These are phyloP conservation scores for Parelbella ahira DNA, from an alignment of 2,888 invertebrate species.

Conservation along the genomic window DNA sequence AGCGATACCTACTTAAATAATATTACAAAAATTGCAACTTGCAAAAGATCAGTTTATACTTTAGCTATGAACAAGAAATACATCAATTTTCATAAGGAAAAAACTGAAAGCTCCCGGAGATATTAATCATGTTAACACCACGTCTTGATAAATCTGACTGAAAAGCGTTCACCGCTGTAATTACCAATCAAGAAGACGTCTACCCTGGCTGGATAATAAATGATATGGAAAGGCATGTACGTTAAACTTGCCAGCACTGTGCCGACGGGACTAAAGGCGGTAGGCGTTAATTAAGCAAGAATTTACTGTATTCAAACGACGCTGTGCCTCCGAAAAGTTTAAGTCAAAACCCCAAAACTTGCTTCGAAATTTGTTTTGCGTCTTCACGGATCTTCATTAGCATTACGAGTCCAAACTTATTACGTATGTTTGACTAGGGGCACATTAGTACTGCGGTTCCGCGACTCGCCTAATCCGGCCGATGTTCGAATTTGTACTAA, in stretches of 20 bases:
- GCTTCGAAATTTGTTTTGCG: slow-evolving; percentile 65
- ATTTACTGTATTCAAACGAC: slow-evolving; percentile 65
- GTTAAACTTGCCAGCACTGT: slow-evolving; percentile 38
- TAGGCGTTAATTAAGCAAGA: slow-evolving; percentile 69
- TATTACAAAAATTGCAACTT: too few relatives aligned
- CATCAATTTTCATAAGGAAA: not conserved
- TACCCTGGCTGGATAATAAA: slow-evolving; percentile 21
- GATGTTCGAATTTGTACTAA: slow-evolving; percentile 68
- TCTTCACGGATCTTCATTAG: slow-evolving; percentile 65
- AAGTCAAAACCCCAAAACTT: slow-evolving; percentile 60
- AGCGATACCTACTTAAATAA: too few relatives aligned
- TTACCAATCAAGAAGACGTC: slow-evolving; percentile 10
- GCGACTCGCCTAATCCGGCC: slow-evolving; percentile 56
- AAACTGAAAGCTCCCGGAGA: not conserved
- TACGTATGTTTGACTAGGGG: slow-evolving; percentile 65
- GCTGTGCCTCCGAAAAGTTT: slow-evolving; percentile 49
- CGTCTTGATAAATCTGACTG: not conserved
- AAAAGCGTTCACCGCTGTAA: slow-evolving; percentile 6
- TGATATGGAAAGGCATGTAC: slow-evolving; percentile 39
- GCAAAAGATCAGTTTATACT: too few relatives aligned
- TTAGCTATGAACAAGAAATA: too few relatives aligned
- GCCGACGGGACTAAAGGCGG: slow-evolving; percentile 35
- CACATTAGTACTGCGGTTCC: slow-evolving; percentile 59
- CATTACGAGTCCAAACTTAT: slow-evolving; percentile 63
- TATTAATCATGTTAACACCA: slow-evolving; percentile 9